These are phyloP conservation scores for Rhamnusium bicolor DNA, from an alignment of 2,888 invertebrate species.

Conservation along the genomic window DNA sequence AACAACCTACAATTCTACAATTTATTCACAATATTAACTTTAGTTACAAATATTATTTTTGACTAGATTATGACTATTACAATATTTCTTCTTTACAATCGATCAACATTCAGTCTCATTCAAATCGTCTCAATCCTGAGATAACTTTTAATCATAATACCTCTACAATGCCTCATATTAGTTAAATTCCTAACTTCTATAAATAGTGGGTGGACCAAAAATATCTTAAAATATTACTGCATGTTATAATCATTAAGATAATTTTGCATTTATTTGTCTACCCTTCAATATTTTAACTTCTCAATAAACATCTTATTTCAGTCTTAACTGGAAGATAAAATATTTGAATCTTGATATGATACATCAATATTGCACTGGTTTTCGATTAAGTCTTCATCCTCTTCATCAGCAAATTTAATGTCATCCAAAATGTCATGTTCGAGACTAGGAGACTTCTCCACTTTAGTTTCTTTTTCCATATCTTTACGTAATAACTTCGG, in stretches of 20 bases:
- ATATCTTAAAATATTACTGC: not conserved
- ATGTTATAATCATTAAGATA: not conserved
- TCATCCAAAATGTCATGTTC: slow-evolving; percentile 77
- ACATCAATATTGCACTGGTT: slow-evolving; percentile 67
- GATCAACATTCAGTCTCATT: slow-evolving; percentile 57
- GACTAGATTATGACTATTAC: slow-evolving; percentile 50
- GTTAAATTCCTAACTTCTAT: not conserved
- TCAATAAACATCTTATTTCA: slow-evolving; percentile 44
- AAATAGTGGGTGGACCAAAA: not conserved
- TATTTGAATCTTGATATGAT: slow-evolving; percentile 69
- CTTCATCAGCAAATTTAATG: slow-evolving; percentile 81
- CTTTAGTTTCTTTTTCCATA: slow-evolving; percentile 78
- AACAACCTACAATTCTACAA: slow-evolving; percentile 48
- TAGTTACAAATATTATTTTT: slow-evolving; percentile 38
- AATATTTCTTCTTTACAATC: slow-evolving; percentile 36
- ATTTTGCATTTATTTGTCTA: not conserved
- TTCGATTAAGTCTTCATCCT: slow-evolving; percentile 69
- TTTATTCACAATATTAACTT: slow-evolving; percentile 50
- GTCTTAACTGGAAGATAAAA: slow-evolving; percentile 67
- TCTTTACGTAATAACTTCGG: slow-evolving; percentile 52
- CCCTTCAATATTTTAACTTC: slow-evolving; percentile 33
- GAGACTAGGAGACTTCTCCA: slow-evolving; percentile 78
- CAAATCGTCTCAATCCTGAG: slow-evolving; percentile 49
- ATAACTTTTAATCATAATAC: slow-evolving; percentile 50
- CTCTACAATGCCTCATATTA: not conserved